phyloP scores from a whole-genome alignment of 2,113 vertebrate genomes.

The Rynchops niger region DNA sequence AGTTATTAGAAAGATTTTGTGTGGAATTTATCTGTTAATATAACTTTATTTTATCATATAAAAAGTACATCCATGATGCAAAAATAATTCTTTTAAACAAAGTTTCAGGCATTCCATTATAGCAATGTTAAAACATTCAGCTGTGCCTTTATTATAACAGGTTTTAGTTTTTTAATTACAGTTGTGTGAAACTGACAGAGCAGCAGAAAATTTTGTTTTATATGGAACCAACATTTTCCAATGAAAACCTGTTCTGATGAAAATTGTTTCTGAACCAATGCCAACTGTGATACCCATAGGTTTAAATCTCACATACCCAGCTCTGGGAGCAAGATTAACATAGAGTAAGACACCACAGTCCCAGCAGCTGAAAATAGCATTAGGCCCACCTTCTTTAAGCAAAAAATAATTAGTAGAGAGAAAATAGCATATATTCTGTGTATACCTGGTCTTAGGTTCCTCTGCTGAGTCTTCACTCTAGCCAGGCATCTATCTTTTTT shows the following conservation, averaged over 20 bases:
- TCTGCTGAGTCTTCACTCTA: neutral
- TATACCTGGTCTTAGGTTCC: neutral
- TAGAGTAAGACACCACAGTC: neutral
- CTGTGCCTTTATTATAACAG: neutral
- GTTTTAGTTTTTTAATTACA: neutral
- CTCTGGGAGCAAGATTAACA: neutral
- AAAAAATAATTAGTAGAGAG: neutral
- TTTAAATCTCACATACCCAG: neutral
- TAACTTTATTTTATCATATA: neutral
- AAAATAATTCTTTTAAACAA: neutral
- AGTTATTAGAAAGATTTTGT: neutral
- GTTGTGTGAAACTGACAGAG: neutral
- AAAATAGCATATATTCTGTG: neutral
- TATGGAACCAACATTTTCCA: neutral
- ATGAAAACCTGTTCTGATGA: neutral
- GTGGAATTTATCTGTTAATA: neutral
- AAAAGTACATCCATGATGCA: neutral
- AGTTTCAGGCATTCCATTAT: neutral
- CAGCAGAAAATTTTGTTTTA: neutral
- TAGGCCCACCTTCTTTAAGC: accelerated
- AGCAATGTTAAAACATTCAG: neutral
- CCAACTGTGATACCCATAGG: neutral
- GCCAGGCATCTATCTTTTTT: neutral
- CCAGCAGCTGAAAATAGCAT: neutral
- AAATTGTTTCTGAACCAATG: neutral